These are phyloP conservation scores for Sebastolobus altivelis DNA, from an alignment of 2,797 vertebrate species.

Conservation along the genomic window DNA sequence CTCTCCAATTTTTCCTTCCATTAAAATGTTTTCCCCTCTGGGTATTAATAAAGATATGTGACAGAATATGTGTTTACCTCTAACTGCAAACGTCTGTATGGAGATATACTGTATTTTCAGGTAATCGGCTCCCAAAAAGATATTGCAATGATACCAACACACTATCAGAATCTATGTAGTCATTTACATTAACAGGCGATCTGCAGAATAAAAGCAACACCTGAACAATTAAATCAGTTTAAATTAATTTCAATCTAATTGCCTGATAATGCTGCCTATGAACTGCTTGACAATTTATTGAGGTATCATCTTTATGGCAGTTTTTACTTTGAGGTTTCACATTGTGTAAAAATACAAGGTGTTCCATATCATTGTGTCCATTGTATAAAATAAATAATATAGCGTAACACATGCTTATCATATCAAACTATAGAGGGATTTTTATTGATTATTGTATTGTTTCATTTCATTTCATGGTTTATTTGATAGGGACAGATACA, in stretches of 20 bases:
- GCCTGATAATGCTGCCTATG: background rate
- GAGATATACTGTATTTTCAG: background rate
- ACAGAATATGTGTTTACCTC: background rate
- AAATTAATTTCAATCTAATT: background rate
- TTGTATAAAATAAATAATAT: background rate
- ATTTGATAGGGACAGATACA: too few relatives aligned
- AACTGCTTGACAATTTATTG: background rate
- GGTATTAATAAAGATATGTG: background rate
- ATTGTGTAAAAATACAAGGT: background rate
- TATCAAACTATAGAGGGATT: background rate
- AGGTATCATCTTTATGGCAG: background rate
- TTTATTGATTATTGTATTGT: too few relatives aligned
- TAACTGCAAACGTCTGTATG: background rate
- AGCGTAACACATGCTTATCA: background rate
- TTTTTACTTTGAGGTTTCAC: background rate
- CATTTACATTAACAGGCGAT: background rate
- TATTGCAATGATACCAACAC: background rate
- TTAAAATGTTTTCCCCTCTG: background rate
- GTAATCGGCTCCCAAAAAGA: background rate
- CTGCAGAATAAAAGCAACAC: background rate
- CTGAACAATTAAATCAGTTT: background rate
- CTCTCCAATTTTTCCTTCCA: background rate
- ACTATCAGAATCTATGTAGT: background rate
- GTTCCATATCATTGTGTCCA: background rate
- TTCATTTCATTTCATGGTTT: background rate